Evolutionary conservation across 1,140 invertebrate genomes (phyloP), one percentile per base, ranked within the genome.

Genomic region (Parasteatoda tepidariorum): DNA sequence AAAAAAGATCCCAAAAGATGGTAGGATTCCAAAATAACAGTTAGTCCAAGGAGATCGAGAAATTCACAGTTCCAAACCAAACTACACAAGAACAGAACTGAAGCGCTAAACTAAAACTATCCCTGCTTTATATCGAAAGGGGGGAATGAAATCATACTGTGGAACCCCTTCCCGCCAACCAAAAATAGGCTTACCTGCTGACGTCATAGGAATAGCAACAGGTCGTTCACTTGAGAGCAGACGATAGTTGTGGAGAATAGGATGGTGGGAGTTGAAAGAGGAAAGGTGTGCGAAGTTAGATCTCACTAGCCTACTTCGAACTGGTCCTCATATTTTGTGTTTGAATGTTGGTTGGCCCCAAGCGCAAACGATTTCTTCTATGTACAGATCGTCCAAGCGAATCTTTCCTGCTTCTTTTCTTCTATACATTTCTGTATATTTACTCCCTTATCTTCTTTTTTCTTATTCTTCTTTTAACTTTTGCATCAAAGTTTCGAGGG

Each of bases 121-220:
- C 81, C 68, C 70, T 66, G 81, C 68, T 83, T 83, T 83, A 83
- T 83, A 83, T 83, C 55, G 28, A 41, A 61, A 68, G 81, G 81
- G 66, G 55, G 78, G 70, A 59, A 31, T 48, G 64, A 74, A 83
- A 59, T 33, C 59, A 73, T 48, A 61, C 78, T 70, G 64, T 74
- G 81, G 70, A 73, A 83, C 81, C 81, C 81, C 70, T 73, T 82
- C 81, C 70, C 68, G 41, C 81, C 81, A 83, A 83, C 81, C 81
- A 83, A 83, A 83, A 83, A 83, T 83, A 83, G 70, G 81, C 70
- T 74, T 83, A 83, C 81, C 81, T 83, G 78, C 41, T 71, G 66
- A 82, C 78, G 78, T 82, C 78, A 71, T 31, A 24, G 15, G 22
- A 48, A 82, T 24, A 24, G 38, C 66, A 62, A 64, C 78, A 82